phyloP scores from a whole-genome alignment of 2,888 invertebrate species.

The Aphodius sticticus region DNA sequence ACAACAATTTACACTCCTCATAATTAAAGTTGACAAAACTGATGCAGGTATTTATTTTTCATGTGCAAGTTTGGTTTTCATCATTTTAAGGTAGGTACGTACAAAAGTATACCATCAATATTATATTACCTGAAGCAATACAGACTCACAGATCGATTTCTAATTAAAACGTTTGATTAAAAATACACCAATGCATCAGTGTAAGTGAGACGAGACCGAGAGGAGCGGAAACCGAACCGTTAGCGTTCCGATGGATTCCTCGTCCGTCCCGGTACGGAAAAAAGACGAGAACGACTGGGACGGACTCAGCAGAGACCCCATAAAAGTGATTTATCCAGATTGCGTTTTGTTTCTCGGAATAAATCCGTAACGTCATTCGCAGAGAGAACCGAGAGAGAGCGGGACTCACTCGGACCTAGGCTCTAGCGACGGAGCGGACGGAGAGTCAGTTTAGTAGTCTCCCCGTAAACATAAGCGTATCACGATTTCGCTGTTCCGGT shows the following conservation, averaged over 20 bases:
- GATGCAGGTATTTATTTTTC: too few species aligned
- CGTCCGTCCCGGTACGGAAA: neutral
- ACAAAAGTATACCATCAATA: too few species aligned
- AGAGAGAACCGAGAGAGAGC: neutral
- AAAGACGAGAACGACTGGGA: neutral
- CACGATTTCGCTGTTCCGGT: neutral
- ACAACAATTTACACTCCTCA: too few species aligned
- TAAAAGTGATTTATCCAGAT: constrained; percentile 4
- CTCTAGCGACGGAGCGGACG: neutral
- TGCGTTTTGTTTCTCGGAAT: neutral
- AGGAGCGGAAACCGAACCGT: neutral
- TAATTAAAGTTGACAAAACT: too few species aligned
- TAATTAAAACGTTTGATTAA: constrained; percentile 4
- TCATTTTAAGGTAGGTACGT: too few species aligned
- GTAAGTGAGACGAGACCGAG: neutral
- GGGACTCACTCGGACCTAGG: neutral
- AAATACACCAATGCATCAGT: neutral
- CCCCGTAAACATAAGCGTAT: neutral
- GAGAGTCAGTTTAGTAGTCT: neutral
- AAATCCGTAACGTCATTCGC: neutral
- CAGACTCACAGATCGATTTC: neutral
- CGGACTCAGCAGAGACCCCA: neutral
- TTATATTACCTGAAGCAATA: neutral
- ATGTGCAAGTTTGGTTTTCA: too few species aligned
- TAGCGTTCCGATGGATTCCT: constrained; percentile 4